phyloP scores from a whole-genome alignment of 2,888 invertebrate species.

The Latrodectus elegans region DNA sequence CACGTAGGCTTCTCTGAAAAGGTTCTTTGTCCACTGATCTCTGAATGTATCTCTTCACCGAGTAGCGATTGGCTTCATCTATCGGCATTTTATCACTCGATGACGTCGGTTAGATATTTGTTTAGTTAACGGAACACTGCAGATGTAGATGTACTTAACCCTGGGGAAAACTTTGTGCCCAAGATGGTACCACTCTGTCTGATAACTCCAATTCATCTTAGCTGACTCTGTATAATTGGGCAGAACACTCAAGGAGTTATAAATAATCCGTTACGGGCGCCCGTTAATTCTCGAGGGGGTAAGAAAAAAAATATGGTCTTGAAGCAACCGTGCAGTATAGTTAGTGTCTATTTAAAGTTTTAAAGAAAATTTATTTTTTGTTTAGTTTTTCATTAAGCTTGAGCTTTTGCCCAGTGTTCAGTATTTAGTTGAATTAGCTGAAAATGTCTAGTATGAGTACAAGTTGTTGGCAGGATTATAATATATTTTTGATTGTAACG shows the following conservation, averaged over 20 bases:
- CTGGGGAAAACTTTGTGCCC: constrained; percentile 20
- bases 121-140: constrained; percentile 23
- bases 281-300: not conserved
- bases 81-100: constrained; percentile 58
- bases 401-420: not conserved
- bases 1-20: constrained; percentile 55
- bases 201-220: constrained; percentile 32
- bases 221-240: constrained; percentile 28
- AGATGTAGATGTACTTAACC: not conserved
- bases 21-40: constrained; percentile 26
- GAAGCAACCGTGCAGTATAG: not conserved
- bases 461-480: no score
- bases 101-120: constrained; percentile 12
- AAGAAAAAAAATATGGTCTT: not conserved
- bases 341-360: not conserved
- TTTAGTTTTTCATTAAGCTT: not conserved
- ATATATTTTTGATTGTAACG: no score
- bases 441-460: not conserved
- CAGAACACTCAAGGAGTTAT: constrained; percentile 31
- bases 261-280: constrained; percentile 25
- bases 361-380: not conserved
- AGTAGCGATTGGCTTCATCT: not conserved
- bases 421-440: not conserved
- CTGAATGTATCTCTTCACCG: not conserved
- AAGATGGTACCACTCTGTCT: constrained; percentile 58